A percentile compares a stretch with the other conserved stretches of the same genome.
These are phyloP conservation scores for Cassiopea xamachana DNA, from an alignment of 30 jellyfish, hydroid and myxozoan species.

Conservation along the genomic window DNA sequence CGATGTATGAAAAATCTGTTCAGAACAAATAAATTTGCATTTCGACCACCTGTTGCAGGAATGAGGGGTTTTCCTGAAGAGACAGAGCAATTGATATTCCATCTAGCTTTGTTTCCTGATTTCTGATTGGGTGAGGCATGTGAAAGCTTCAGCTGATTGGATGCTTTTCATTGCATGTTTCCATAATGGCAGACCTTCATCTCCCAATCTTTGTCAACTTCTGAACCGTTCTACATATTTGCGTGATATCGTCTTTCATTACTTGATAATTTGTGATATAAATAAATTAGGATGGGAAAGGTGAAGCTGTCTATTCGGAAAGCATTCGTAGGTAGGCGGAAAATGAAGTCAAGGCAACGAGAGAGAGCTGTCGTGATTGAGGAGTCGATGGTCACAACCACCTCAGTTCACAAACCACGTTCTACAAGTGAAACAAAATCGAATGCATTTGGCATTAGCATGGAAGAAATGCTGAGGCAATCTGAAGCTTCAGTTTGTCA, in stretches of 20 bases:
- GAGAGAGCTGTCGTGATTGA: no score
- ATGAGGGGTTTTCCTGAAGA: neutral
- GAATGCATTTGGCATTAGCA: neutral
- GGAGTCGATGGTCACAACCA: no score
- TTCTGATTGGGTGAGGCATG: neutral
- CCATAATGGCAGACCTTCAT: neutral
- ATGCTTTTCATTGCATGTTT: neutral
- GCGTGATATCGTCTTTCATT: neutral
- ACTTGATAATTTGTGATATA: neutral
- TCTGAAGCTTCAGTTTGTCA: neutral
- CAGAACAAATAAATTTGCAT: neutral
- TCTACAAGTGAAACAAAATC: neutral
- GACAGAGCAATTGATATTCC: neutral
- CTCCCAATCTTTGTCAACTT: neutral
- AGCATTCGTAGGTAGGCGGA: neutral
- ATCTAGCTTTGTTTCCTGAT: neutral
- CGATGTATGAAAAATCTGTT: neutral
- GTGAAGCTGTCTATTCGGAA: neutral
- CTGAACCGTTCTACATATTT: neutral
- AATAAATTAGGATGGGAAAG: neutral
- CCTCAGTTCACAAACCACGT: no score
- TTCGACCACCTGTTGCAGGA: neutral
- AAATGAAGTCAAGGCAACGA: neutral
- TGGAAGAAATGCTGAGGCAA: neutral
- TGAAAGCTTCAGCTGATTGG: neutral